Conservation (phyloP, 2,888 invertebrate genomes). For the Atethmia centrago region DNA sequence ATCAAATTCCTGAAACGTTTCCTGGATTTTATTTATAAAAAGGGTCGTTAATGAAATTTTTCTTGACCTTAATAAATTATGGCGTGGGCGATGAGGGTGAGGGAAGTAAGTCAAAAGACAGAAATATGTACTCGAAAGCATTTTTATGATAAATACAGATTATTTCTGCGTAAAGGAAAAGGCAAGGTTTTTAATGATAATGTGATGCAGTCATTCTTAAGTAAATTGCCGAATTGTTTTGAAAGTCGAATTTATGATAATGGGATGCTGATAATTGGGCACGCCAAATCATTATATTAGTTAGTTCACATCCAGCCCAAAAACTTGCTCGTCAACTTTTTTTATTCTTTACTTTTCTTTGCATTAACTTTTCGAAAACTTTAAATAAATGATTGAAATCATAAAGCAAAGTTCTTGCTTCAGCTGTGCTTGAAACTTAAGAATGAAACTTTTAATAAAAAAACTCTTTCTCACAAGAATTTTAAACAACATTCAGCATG, state of each 20-base stretch:
- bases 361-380: not conserved
- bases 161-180: not conserved
- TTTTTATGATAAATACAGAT: not conserved
- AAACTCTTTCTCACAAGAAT: constrained; percentile 12
- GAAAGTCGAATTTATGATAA: not conserved
- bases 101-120: not conserved
- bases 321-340: not conserved
- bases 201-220: not conserved
- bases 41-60: not conserved
- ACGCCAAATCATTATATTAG: not conserved
- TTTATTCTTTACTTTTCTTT: not conserved
- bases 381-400: not conserved
- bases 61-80: not conserved
- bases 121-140: not conserved
- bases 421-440: no score
- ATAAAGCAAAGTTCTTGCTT: no score
- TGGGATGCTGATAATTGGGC: not conserved
- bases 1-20: not conserved
- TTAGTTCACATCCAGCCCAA: not conserved
- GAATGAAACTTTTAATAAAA: constrained; percentile 1
- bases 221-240: accelerated
- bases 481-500: constrained; percentile 16
- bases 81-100: not conserved
- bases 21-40: not conserved
- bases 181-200: not conserved